These are phyloP conservation scores for Chondrosia reniformis DNA, from an alignment of 37 sponge, comb jelly and placozoan species.

Conservation along the genomic window DNA sequence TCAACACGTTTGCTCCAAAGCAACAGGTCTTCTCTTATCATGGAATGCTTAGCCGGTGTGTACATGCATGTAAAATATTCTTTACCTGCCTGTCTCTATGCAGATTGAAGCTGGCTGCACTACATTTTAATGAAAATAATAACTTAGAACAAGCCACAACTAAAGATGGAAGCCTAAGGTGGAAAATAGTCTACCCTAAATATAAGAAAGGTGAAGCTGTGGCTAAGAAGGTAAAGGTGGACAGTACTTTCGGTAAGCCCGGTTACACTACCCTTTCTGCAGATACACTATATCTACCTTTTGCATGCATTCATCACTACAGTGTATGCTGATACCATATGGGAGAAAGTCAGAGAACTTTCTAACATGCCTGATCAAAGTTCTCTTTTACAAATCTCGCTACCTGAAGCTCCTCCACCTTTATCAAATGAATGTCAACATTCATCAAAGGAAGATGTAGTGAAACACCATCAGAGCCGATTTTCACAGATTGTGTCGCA, in stretches of 20 bases:
- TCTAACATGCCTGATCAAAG: no score
- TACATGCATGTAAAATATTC: not conserved
- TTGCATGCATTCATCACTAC: not conserved
- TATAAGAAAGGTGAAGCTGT: not conserved
- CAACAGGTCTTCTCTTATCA: slow-evolving; percentile 41
- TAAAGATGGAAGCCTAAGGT: not conserved
- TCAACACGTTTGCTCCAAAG: slow-evolving; percentile 65
- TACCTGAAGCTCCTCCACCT: no score
- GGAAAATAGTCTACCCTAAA: not conserved
- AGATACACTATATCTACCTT: not conserved
- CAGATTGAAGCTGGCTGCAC: not conserved
- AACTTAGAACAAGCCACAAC: not conserved
- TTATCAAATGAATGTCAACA: no score
- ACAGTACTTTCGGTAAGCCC: not conserved
- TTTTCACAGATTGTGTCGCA: no score
- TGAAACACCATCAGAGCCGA: no score
- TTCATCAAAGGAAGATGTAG: no score
- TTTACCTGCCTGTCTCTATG: not conserved
- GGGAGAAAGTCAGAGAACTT: no score
- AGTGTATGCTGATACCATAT: no score
- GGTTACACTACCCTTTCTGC: not conserved
- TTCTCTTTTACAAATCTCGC: no score
- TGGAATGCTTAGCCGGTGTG: slow-evolving; percentile 17
- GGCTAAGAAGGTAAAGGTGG: not conserved
- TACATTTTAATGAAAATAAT: slow-evolving; percentile 12